phyloP scores from a whole-genome alignment of 1,140 invertebrate genomes.

The Theocolax elegans region DNA sequence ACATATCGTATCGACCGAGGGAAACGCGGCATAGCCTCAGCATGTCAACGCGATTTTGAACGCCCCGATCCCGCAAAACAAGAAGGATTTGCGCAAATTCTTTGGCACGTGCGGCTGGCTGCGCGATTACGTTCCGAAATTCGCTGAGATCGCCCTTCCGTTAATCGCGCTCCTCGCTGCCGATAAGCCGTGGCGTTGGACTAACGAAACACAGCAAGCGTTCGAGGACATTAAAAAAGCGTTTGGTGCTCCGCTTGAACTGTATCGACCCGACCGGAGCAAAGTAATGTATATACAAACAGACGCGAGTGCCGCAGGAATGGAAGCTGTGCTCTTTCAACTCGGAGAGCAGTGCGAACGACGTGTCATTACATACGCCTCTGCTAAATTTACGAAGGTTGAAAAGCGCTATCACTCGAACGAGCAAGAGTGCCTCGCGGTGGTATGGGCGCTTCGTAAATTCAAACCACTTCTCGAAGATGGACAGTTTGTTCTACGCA shows the following conservation, averaged over 20 bases:
- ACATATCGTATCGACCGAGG: not conserved
- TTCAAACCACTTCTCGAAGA: too few species aligned
- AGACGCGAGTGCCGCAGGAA: constrained; percentile 34
- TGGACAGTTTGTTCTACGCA: too few species aligned
- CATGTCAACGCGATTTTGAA: not conserved
- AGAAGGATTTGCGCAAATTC: not conserved
- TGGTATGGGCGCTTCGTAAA: too few species aligned
- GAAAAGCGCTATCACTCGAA: too few species aligned
- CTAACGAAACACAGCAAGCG: not conserved
- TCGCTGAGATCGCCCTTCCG: not conserved
- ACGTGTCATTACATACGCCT: constrained; percentile 36
- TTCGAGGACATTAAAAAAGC: not conserved
- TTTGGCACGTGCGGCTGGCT: constrained; percentile 1
- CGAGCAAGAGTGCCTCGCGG: too few species aligned
- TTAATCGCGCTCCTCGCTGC: not conserved
- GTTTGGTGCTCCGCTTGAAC: not conserved
- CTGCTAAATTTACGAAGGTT: constrained; percentile 37
- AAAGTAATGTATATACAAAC: constrained; percentile 34
- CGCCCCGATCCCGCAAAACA: not conserved
- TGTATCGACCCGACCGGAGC: not conserved
- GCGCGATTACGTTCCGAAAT: constrained; percentile 29
- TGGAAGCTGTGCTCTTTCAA: constrained; percentile 45
- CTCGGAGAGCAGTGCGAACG: not conserved
- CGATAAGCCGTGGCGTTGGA: not conserved
- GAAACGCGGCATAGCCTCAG: constrained; percentile 11